Evolutionary conservation across 2,113 vertebrate genomes (phyloP).

Genomic region (Psilopogon haemacephalus): DNA sequence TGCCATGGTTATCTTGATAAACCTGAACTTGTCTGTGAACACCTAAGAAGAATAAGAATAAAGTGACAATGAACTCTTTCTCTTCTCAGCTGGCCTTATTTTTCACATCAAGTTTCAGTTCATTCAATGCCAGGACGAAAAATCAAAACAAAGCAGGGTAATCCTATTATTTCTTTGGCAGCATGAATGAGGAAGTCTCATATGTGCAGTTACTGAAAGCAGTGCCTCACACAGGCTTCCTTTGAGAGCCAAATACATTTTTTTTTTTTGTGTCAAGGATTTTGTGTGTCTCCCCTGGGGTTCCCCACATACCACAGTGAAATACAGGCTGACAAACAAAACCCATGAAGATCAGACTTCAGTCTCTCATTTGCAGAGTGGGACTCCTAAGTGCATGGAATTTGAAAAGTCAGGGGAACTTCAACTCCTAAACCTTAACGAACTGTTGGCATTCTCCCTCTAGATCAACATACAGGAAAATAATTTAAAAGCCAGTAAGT

Average conservation of each 20-base stretch:
- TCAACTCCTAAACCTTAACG: not conserved
- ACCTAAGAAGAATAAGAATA: conserved; percentile 61
- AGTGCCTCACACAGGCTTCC: not conserved
- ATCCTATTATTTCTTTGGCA: conserved; percentile 65
- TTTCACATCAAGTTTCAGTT: conserved; percentile 53
- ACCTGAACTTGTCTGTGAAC: conserved; percentile 54
- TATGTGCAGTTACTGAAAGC: conserved; percentile 32
- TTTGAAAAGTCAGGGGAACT: not conserved
- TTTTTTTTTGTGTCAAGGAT: not conserved
- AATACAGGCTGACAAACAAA: not conserved
- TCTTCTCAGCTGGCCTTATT: conserved; percentile 37
- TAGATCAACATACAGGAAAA: not conserved
- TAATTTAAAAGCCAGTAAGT: not conserved
- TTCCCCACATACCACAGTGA: not conserved
- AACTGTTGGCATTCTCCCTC: not conserved
- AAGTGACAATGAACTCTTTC: conserved; percentile 51
- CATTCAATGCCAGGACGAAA: conserved; percentile 29
- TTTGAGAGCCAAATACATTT: not conserved
- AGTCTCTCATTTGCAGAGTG: not conserved
- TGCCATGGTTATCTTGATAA: conserved; percentile 83
- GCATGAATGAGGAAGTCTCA: conserved; percentile 46
- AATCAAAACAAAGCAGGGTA: conserved; percentile 51
- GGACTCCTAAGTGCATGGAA: not conserved
- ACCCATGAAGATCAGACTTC: not conserved
- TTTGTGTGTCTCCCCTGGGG: not conserved